Base-by-base conservation (phyloP, 2,888 invertebrate species). In the Matsumyia berberina region DNA sequence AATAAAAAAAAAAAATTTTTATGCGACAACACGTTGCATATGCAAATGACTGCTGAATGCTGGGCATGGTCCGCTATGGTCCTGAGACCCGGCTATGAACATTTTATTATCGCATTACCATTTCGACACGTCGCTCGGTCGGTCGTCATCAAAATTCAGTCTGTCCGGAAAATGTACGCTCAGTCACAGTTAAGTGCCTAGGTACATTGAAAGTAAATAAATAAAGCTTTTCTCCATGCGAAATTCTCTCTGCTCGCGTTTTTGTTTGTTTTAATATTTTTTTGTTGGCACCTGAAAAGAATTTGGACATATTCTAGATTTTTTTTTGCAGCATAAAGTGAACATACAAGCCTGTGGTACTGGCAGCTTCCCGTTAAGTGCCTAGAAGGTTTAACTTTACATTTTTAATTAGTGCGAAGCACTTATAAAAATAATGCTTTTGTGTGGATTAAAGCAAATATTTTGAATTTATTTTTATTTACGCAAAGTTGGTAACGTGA, bases 1-100 rank as follows among this genome's bases (percentile, higher is more conserved):
- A 35, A 73, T 12, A 35, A 74, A 55, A 46, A 66, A 73, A n/a
- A 64, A 44, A 46, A 37, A 51, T 15, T 11, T 1, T 33, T n/a
- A 31, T 42, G 31, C n/a, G 60, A 37, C 62, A 74, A 74, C 64
- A 64, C 74, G 33, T 46, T 74, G 64, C 64, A 66, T 37, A 74
- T 74, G 74, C 57, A 64, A 74, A 74, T 74, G 74, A 55, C 64
- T 64, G 37, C 8, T n/a, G 31, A 73, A 49, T 70, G 33, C n/a
- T 17, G 42, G 12, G n/a, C 17, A 3, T 17, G 8, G n/a, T 15
- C 31, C 11, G 17, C 8, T 17, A 15, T 9, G 11, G 11, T 29
- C 15, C 9, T 9, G 37, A 11, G 3, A 7, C 19, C 35, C 17
- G 31, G 11, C 24, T 37, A 29, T 66, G 35, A 46, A 74, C 46